Evolutionary conservation across 2,888 invertebrate genomes (phyloP), one percentile per base, ranked within the genome.

Genomic region (Lasioglossum villosulum): DNA sequence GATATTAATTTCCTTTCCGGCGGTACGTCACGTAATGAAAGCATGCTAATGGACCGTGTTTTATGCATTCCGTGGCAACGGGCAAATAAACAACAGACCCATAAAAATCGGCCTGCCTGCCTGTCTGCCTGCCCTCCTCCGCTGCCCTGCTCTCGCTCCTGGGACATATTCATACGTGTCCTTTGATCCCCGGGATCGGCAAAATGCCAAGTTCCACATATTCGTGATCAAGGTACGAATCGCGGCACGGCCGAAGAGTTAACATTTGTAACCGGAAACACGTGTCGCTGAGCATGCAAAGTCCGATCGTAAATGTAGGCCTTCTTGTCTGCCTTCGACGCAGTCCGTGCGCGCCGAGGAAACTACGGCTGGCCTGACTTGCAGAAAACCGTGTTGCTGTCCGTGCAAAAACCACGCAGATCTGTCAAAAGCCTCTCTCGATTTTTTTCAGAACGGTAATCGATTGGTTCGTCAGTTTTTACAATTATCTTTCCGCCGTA

Each of bases 221-320:
- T 86, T 80, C 86, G 80, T 86, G 86, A 85, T 86, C 86, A 86
- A 86, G 86, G 77, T 86, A 86, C 85, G 84, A 76, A 78, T 84
- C 79, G 84, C 72, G 74, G 34, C 77, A 59, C 37, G 48, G 48
- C 70, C 34, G 72, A 78, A 73, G 72, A 81, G 81, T 80, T 81
- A 81, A 76, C 81, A 72, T 81, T 86, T 63, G 71, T 75, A 78
- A 81, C 86, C 86, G 86, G 86, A 86, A 86, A 86, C 86, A 86
- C 81, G 86, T 82, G 86, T 86, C 86, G 75, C 75, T 80, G 80
- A 16, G 27, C 85, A 76, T 80, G 86, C 68, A 86, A 86, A 86
- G 86, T 42, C 78, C 75, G 81, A 81, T 86, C 86, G 86, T 86
- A 86, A 86, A 86, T 75, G 86, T 30, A 73, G 63, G 66, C 81